Percentiles rank a stretch among this genome's conserved stretches.
These are phyloP conservation scores for Chionoecetes opilio DNA, from an alignment of 1,140 invertebrate species.

Conservation along the genomic window DNA sequence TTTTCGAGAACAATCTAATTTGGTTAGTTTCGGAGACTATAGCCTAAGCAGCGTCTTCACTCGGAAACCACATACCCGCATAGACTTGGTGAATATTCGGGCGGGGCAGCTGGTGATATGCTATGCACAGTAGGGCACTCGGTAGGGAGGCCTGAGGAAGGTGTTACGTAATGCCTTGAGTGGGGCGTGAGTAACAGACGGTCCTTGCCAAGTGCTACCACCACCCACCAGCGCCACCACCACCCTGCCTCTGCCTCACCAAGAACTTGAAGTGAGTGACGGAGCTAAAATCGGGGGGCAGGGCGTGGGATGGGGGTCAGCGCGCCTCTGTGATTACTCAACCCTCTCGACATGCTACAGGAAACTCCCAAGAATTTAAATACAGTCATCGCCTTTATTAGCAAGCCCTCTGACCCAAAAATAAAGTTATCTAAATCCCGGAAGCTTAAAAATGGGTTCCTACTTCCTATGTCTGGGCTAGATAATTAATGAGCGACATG, in stretches of 20 bases:
- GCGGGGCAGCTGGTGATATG: background rate
- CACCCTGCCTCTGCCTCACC: background rate
- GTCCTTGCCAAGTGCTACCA: background rate
- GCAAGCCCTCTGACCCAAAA: too few relatives aligned
- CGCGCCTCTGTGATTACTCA: too few relatives aligned
- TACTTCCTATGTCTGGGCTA: background rate
- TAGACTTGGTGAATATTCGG: too few relatives aligned
- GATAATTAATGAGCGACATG: background rate
- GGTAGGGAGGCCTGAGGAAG: background rate
- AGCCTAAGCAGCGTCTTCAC: too few relatives aligned
- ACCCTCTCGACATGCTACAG: too few relatives aligned
- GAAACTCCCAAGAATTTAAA: too few relatives aligned
- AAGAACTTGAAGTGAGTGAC: slow-evolving; percentile 4
- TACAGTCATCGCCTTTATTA: too few relatives aligned
- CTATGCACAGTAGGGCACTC: background rate
- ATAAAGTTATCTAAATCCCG: too few relatives aligned
- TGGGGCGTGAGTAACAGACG: background rate
- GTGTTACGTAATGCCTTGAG: slow-evolving; percentile 9
- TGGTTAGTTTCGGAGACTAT: too few relatives aligned
- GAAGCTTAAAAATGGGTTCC: background rate
- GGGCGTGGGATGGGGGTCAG: background rate
- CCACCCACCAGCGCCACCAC: background rate
- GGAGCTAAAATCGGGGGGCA: background rate
- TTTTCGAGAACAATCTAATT: too few relatives aligned
- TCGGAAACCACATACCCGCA: too few relatives aligned